Base-by-base conservation (phyloP, 2,113 vertebrate genomes). In the Epinephelus cyanopodus region DNA sequence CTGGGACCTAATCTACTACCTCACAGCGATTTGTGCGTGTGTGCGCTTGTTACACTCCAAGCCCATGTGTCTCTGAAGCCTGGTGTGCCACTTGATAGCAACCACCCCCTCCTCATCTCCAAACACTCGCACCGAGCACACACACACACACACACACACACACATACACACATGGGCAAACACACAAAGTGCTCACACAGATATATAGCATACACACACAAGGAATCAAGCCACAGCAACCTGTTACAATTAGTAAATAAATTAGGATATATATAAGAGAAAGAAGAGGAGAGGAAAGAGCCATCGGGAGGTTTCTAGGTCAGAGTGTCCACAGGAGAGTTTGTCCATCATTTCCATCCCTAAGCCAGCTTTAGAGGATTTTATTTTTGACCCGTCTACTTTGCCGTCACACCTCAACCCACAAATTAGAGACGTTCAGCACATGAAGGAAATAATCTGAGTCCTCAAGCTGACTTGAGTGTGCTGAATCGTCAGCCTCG, bases 1-100 rank as follows among this genome's bases (percentile, higher is more conserved):
- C 85, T 79, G 84, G 83, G 84, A 87, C 84, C 78, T 92, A 90
- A 92, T 93, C 89, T 90, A 67, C 42, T 84, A 72, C 78, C 82
- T 89, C 79, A 73, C 69, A 87, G 86, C 42, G 18, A 68, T 88
- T 62, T 76, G 62, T 74, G 78, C 5, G 11, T 61, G 50, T 63
- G 73, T 56, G 48, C 6, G 7, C 79, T 87, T 33, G 63, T 92
- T 92, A 85, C 27, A 52, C 66, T 53, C 48, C 18, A 33, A 75
- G 84, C 57, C 62, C 39, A 87, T 60, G 70, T 58, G 62, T 87
- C 61, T 84, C 82, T 86, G 82, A 90, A 74, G 87, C 85, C 91
- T 85, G 69, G 82, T 85, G 92, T 79, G 81, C 76, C 68, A 83
- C 87, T 84, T 82, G 90, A 91, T 87, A 91, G 82, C 82, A 71